Base-by-base conservation (phyloP, 2,797 vertebrate genomes). In the Acanthurus tractus region DNA sequence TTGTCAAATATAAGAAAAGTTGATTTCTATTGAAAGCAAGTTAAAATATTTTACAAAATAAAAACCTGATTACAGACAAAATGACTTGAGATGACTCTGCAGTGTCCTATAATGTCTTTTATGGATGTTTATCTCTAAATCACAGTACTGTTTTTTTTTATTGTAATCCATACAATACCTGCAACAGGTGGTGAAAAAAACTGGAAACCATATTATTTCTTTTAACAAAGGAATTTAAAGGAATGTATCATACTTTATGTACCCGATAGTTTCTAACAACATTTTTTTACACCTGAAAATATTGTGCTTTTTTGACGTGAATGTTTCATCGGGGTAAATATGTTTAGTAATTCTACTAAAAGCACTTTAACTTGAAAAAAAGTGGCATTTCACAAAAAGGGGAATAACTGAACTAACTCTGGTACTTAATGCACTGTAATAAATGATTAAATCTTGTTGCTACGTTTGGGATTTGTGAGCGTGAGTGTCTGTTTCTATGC, bases 351-450 rank as follows among this genome's bases (percentile, higher is more conserved):
- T 86, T 75, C 63, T 92, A 94, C 93, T 95, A 95, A 95, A 94
- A 91, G 93, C 94, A 95, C 92, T 95, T 95, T 94, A 94, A 94
- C 88, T 83, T 69, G 46, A 80, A 29, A 61, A 61, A 80, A 82
- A 77, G 77, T 78, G 79, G 74, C 80, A 89, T 84, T 89, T 84
- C 66, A 86, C 65, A 58, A 36, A 23, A 66, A 34, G 48, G 53
- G 50, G n/a, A 83, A 70, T 89, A 90, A 87, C 78, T 76, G 58
- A 83, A 91, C 92, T 93, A 92, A 93, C 83, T 63, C 40, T 56
- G 57, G 64, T 49, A 62, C 44, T 69, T 88, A 79, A 81, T 88
- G 83, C 83, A 86, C 86, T 90, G 79, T 88, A 70, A 72, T 50
- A 67, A 23, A 56, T 49, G 38, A 74, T 83, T 65, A 18, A 63